A percentile compares a stretch with the other conserved stretches of the same genome.
Evolutionary conservation across 2,113 vertebrate genomes (phyloP).

Genomic region (Jaculus jaculus): DNA sequence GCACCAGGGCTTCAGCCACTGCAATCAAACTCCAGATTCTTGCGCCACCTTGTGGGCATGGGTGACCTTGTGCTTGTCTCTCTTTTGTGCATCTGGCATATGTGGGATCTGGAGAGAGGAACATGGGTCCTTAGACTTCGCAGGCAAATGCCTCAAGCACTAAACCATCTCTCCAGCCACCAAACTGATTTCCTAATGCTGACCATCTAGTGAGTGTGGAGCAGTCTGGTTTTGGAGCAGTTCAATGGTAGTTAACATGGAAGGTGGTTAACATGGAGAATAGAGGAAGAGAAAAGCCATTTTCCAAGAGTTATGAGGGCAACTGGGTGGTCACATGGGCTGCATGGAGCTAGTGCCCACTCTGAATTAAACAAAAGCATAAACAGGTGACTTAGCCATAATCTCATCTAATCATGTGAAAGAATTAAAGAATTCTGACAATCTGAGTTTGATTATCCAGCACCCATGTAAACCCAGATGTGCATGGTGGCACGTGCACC

Average conservation of each 20-base stretch:
- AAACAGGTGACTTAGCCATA: background rate
- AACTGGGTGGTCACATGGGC: background rate
- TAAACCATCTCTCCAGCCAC: no score
- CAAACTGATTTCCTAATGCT: background rate
- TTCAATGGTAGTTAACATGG: background rate
- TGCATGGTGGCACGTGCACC: no score
- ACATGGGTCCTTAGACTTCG: no score
- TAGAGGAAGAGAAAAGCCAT: background rate
- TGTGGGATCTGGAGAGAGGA: no score
- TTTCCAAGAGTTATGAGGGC: background rate
- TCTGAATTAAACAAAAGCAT: background rate
- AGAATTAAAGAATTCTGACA: background rate
- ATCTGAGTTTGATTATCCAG: no score
- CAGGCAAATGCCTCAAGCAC: no score
- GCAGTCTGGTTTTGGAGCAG: background rate
- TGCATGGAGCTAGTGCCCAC: accelerated
- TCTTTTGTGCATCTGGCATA: no score
- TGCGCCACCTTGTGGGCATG: no score
- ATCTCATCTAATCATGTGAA: background rate
- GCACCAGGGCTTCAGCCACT: no score
- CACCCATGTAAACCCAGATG: no score
- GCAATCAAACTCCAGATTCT: no score
- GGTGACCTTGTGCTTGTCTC: no score
- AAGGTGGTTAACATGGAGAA: accelerated
- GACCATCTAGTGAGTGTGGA: background rate